Percentiles rank a stretch among this genome's conserved stretches.
phyloP scores from a whole-genome alignment of 2,888 invertebrate species.

The Lumbricus terrestris region DNA sequence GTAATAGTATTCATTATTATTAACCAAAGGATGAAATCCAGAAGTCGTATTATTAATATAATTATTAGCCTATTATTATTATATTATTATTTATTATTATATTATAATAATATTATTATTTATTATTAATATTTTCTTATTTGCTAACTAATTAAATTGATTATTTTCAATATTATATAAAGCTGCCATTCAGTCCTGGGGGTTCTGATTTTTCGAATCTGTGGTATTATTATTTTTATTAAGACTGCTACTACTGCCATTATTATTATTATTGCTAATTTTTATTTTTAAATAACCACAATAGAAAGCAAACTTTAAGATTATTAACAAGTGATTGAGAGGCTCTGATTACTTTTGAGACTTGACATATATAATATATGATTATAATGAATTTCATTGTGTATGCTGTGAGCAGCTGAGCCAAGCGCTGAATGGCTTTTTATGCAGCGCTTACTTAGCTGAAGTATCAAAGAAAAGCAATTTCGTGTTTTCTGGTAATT shows the following conservation, averaged over 20 bases:
- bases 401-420: background rate
- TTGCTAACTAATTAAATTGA: too few species aligned
- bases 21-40: background rate
- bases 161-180: too few species aligned
- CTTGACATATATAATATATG: too few species aligned
- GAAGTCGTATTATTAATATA: background rate
- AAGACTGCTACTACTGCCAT: too few species aligned
- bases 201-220: too few species aligned
- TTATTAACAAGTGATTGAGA: background rate
- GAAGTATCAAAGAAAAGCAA: constrained; percentile 3
- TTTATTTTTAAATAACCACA: background rate
- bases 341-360: background rate
- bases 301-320: background rate
- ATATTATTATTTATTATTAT: too few species aligned
- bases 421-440: background rate
- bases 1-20: background rate
- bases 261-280: background rate
- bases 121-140: too few species aligned
- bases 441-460: background rate
- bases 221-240: too few species aligned
- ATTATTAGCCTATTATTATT: background rate
- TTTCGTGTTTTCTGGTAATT: background rate
- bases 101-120: too few species aligned
- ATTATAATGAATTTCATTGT: background rate
- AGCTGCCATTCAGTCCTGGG: too few species aligned